phyloP scores from a whole-genome alignment of 2,113 vertebrate genomes.

The Ptychochromis oligacanthus region DNA sequence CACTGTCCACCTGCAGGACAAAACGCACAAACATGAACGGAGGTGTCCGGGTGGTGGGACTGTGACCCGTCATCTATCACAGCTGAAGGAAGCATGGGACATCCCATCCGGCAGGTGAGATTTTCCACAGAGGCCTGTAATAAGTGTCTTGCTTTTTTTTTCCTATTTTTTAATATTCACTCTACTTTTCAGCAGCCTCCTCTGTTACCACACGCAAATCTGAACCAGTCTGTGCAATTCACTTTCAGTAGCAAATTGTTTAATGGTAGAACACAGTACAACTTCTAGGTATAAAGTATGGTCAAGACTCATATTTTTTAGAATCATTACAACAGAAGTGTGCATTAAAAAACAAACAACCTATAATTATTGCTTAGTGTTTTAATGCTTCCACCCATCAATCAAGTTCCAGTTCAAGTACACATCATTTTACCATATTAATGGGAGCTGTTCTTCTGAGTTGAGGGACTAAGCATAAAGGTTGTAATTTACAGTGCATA shows the following conservation, averaged over 20 bases:
- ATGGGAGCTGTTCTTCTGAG: neutral
- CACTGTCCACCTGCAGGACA: conserved; percentile 85
- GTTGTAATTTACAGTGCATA: neutral
- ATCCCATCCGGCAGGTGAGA: neutral
- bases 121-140: neutral
- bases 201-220: neutral
- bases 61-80: conserved; percentile 17
- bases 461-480: neutral
- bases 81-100: neutral
- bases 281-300: neutral
- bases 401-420: no score
- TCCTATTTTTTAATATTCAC: neutral
- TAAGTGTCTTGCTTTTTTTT: neutral
- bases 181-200: neutral
- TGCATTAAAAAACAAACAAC: neutral
- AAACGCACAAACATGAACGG: neutral
- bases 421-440: neutral
- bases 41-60: neutral
- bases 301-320: no score
- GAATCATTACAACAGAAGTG: neutral
- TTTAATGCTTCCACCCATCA: neutral
- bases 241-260: neutral
- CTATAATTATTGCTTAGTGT: neutral
- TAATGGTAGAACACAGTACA: neutral
- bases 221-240: neutral